These are phyloP conservation scores for Caradrina kadenii DNA, from an alignment of 2,888 invertebrate species.

Conservation along the genomic window DNA sequence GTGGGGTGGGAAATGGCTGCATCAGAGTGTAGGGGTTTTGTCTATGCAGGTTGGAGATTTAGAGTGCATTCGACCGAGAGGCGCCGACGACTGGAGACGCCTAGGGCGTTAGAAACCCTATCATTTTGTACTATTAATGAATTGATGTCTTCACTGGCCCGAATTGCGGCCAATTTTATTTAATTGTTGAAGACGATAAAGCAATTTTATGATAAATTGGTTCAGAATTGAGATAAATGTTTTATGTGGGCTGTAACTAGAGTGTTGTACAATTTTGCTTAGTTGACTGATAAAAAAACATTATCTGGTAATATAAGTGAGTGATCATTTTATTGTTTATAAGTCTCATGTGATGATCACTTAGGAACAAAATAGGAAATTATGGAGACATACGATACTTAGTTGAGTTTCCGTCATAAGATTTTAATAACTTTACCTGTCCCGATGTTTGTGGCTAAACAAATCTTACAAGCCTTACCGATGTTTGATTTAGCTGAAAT, in stretches of 20 bases:
- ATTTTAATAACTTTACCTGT: too few species aligned
- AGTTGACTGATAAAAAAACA: conserved; percentile 52
- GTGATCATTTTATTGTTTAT: conserved; percentile 43
- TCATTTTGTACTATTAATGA: conserved; percentile 82
- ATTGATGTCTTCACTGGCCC: conserved; percentile 84
- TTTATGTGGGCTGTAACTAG: conserved; percentile 71
- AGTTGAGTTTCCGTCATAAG: conserved; percentile 2
- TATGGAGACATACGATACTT: background rate
- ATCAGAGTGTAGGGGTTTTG: conserved; percentile 79
- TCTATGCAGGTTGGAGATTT: conserved; percentile 83
- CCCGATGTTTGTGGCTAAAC: background rate
- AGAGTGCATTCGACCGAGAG: conserved; percentile 83
- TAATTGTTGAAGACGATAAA: conserved; percentile 81
- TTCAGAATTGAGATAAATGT: conserved; percentile 75
- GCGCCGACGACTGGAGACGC: conserved; percentile 69
- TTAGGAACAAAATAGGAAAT: background rate
- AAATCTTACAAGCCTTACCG: too few species aligned
- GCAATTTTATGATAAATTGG: conserved; percentile 80
- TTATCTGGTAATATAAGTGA: conserved; percentile 44
- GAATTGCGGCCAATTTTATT: conserved; percentile 83
- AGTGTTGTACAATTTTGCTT: conserved; percentile 63
- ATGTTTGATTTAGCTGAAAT: too few species aligned
- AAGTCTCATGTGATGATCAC: background rate
- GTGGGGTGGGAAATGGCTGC: conserved; percentile 85
- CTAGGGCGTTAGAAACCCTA: conserved; percentile 74